phyloP scores from a whole-genome alignment of 2,797 vertebrate species.

The Tokudaia muenninki region DNA sequence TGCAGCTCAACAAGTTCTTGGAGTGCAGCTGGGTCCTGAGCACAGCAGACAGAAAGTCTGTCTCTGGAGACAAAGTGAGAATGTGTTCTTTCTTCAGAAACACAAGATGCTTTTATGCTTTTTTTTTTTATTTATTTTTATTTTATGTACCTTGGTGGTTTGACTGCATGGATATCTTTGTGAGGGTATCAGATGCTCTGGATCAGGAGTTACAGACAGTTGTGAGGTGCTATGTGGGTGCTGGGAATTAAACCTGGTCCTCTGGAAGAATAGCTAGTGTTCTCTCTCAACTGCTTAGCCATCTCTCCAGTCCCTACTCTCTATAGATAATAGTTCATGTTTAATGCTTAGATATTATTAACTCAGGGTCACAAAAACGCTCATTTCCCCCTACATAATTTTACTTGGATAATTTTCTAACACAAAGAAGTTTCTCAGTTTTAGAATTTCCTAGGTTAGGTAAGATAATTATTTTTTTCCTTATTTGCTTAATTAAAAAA shows the following conservation, averaged over 20 bases:
- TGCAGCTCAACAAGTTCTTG: not conserved
- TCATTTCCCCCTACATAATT: not conserved
- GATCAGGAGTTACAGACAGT: not conserved
- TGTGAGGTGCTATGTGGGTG: not conserved
- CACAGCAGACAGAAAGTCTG: not conserved
- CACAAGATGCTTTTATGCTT: not conserved
- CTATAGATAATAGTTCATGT: not conserved
- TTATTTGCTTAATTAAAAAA: slow-evolving; percentile 39
- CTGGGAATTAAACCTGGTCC: too few species aligned
- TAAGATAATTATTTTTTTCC: not conserved
- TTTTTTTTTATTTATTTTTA: not conserved
- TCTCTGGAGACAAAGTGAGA: not conserved
- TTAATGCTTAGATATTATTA: slow-evolving; percentile 20
- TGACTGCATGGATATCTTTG: not conserved
- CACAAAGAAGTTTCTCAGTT: not conserved
- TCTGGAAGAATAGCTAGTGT: not conserved
- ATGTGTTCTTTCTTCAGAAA: not conserved
- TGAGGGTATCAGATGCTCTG: not conserved
- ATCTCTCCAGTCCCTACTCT: not conserved
- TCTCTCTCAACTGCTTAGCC: not conserved
- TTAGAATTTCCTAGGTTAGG: not conserved
- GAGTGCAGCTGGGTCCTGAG: not conserved
- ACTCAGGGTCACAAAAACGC: not conserved
- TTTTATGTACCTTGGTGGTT: too few species aligned
- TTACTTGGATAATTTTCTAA: not conserved